Evolutionary conservation across 2,888 invertebrate genomes (phyloP).

Genomic region (Yponomeuta cagnagella): DNA sequence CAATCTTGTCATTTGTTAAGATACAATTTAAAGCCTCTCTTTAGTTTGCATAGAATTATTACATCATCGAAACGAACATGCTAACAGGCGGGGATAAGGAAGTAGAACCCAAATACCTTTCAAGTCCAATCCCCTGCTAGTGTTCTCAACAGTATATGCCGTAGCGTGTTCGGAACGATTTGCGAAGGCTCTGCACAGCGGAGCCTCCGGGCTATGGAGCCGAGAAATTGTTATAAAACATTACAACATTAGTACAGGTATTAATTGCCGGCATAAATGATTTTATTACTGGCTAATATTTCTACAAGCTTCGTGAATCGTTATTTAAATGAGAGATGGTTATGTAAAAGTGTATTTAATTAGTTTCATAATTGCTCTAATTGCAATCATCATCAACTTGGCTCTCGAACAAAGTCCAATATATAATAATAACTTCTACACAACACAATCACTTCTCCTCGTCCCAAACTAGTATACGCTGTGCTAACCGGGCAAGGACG

Average conservation of each 20-base stretch:
- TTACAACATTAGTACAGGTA: slow-evolving; percentile 8
- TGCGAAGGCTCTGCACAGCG: slow-evolving; percentile 5
- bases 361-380: neutral
- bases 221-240: slow-evolving; percentile 12
- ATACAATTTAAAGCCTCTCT: neutral
- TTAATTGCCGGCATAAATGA: slow-evolving; percentile 15
- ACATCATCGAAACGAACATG: neutral
- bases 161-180: slow-evolving; percentile 10
- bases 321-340: slow-evolving; percentile 6
- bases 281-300: slow-evolving; percentile 9
- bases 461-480: too few species aligned
- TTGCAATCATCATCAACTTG: neutral
- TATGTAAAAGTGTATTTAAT: neutral
- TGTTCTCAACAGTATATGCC: neutral
- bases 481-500: too few species aligned
- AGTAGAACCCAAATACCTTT: neutral
- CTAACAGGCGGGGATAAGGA: neutral
- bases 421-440: neutral
- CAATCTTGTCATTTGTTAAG: neutral
- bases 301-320: neutral
- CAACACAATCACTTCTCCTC: too few species aligned
- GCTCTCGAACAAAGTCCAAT: neutral
- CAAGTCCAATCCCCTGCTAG: neutral
- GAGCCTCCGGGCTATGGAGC: slow-evolving; percentile 2
- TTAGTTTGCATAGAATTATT: neutral